Conservation (phyloP, 2,113 vertebrate species). For the Actinemys pallida region DNA sequence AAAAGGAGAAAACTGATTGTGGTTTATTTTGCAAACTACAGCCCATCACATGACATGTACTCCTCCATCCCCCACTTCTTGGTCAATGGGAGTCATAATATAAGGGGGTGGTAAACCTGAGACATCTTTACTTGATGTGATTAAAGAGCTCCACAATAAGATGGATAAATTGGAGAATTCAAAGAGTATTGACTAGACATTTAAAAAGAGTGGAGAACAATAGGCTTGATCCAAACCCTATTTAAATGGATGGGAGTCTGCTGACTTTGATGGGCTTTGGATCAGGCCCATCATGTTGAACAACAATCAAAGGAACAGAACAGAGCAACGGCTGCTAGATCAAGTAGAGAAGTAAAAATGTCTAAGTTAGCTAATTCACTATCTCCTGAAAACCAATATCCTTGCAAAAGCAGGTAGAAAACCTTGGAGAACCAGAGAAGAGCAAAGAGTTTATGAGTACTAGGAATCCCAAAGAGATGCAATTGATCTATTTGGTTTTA, state of each 20-base stretch:
- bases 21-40: conserved; percentile 16
- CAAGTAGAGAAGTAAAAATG: background rate
- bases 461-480: background rate
- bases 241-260: conserved; percentile 25
- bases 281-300: background rate
- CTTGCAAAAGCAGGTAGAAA: conserved; percentile 15
- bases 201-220: background rate
- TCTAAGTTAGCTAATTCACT: fast-evolving
- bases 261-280: conserved; percentile 13
- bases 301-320: background rate
- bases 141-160: background rate
- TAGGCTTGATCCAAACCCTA: background rate
- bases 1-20: background rate
- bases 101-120: conserved; percentile 31
- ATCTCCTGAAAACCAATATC: background rate
- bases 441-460: background rate
- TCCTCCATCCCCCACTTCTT: conserved; percentile 11
- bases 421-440: background rate
- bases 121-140: background rate
- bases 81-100: conserved; percentile 56
- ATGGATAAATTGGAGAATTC: background rate
- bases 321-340: background rate
- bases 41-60: background rate
- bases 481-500: background rate
- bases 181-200: background rate